Evolutionary conservation across 2,797 vertebrate species (phyloP).

Genomic region (Lutjanus argentimaculatus): DNA sequence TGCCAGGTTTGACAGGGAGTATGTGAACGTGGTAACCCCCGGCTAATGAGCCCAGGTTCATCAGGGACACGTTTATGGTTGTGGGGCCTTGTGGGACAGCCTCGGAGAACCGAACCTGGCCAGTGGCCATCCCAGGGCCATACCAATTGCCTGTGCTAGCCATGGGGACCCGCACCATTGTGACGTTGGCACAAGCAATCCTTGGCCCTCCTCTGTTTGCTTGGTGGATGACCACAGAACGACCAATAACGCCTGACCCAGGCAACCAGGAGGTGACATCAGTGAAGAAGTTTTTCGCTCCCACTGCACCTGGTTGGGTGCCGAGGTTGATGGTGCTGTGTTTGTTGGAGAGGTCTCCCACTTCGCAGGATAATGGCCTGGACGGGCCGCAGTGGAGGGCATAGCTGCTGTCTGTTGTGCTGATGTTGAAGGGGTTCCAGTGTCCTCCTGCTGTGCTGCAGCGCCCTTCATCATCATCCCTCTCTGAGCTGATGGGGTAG

Average conservation of each 20-base stretch:
- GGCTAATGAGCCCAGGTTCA: constrained; percentile 69
- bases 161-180: constrained; percentile 63
- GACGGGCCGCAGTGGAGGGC: constrained; percentile 71
- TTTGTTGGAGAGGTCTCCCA: constrained; percentile 85
- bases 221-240: constrained; percentile 87
- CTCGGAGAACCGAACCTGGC: constrained; percentile 79
- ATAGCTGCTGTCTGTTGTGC: constrained; percentile 74
- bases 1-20: constrained; percentile 77
- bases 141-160: constrained; percentile 77
- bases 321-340: constrained; percentile 75
- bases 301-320: constrained; percentile 40
- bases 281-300: constrained; percentile 84
- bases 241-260: constrained; percentile 70
- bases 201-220: constrained; percentile 59
- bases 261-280: constrained; percentile 85
- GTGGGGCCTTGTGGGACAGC: constrained; percentile 80
- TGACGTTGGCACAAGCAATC: constrained; percentile 89
- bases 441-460: constrained; percentile 84
- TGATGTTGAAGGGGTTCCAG: constrained; percentile 85
- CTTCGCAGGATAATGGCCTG: constrained; percentile 84
- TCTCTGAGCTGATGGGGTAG: constrained; percentile 85
- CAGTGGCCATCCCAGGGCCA: constrained; percentile 67
- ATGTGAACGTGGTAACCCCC: constrained; percentile 86
- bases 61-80: constrained; percentile 75
- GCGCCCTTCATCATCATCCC: constrained; percentile 69